phyloP scores from a whole-genome alignment of 2,888 invertebrate genomes.

The Lasioglossum oenotherae region DNA sequence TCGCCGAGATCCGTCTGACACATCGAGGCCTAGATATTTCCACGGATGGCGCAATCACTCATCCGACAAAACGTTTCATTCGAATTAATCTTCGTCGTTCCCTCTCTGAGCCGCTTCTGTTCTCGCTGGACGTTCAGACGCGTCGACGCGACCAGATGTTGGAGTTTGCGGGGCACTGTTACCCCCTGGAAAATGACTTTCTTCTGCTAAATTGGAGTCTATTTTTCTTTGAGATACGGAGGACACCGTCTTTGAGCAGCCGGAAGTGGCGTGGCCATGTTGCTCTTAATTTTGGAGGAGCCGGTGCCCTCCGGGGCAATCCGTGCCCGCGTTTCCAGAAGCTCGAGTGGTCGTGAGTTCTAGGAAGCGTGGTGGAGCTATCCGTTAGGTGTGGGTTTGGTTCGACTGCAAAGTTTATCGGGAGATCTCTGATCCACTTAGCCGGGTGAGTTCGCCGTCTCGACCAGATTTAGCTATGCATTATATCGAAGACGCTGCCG shows the following conservation, averaged over 20 bases:
- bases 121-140: not conserved
- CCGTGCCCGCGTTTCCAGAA: not conserved
- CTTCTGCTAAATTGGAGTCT: not conserved
- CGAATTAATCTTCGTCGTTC: not conserved
- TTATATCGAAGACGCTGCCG: conserved; percentile 39
- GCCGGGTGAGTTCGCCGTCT: conserved; percentile 14
- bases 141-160: not conserved
- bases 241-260: not conserved
- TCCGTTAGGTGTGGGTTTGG: not conserved
- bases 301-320: not conserved
- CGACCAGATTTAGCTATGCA: conserved; percentile 49
- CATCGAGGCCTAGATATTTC: conserved; percentile 22
- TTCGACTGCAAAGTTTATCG: conserved; percentile 46
- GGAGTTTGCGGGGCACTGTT: not conserved
- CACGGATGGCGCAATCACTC: conserved; percentile 16
- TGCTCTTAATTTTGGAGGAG: not conserved
- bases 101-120: not conserved
- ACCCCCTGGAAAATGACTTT: not conserved
- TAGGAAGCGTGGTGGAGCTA: not conserved
- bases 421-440: conserved; percentile 55
- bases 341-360: not conserved
- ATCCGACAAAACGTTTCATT: not conserved
- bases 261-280: not conserved
- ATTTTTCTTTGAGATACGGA: not conserved
- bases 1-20: not conserved